These are phyloP conservation scores for Psittacula derbiana DNA, from an alignment of 2,797 vertebrate genomes.

Conservation along the genomic window DNA sequence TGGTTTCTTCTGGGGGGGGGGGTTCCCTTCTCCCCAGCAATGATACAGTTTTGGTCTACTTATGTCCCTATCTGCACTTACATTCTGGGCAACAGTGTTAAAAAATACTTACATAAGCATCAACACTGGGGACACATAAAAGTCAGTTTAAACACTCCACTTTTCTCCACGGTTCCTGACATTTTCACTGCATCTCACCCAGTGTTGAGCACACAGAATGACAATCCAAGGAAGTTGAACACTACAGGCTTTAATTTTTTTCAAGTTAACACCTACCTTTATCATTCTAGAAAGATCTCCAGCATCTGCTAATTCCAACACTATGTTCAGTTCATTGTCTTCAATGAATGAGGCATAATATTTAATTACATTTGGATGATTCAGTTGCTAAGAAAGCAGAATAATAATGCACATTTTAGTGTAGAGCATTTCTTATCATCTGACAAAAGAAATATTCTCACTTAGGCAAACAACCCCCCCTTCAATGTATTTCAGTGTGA, in stretches of 20 bases:
- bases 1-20: neutral
- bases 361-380: conserved; percentile 98
- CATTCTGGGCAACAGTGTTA: neutral
- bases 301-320: conserved; percentile 95
- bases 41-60: neutral
- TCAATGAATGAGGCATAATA: conserved; percentile 98
- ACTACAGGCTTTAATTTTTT: neutral
- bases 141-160: neutral
- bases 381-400: conserved; percentile 88
- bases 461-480: neutral
- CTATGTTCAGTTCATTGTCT: conserved; percentile 97
- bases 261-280: conserved; percentile 80
- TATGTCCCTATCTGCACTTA: neutral
- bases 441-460: neutral
- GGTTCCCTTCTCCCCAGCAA: neutral
- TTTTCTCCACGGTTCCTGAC: neutral
- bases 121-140: neutral
- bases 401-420: neutral
- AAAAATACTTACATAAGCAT: neutral
- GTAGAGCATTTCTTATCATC: neutral
- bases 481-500: neutral
- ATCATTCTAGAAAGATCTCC: conserved; percentile 98
- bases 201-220: neutral
- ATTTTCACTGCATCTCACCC: neutral
- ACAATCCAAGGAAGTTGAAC: neutral